phyloP scores from a whole-genome alignment of 2,888 invertebrate genomes.

The Lithosia quadra region DNA sequence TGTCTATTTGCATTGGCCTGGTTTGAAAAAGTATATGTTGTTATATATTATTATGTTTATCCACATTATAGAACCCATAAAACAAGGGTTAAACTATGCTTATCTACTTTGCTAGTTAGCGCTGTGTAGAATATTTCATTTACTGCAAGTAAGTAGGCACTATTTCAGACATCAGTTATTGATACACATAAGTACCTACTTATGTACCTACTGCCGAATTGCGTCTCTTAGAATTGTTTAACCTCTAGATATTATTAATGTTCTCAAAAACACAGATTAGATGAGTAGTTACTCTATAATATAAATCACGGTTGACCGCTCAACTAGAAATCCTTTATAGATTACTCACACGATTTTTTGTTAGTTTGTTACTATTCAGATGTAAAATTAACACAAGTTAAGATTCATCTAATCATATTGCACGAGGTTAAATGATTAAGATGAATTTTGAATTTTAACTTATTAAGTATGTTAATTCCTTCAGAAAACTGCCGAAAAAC shows the following conservation, averaged over 20 bases:
- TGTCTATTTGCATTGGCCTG: no score
- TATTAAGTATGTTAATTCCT: not conserved
- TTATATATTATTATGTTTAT: no score
- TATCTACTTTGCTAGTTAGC: no score
- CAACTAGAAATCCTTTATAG: conserved; percentile 10
- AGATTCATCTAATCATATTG: not conserved
- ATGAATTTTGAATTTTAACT: not conserved
- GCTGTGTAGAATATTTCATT: no score
- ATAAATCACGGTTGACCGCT: conserved; percentile 8
- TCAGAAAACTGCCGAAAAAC: not conserved
- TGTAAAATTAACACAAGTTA: not conserved
- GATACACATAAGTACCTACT: no score
- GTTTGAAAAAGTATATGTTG: no score
- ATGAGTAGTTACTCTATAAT: not conserved
- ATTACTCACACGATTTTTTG: not conserved
- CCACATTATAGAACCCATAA: no score
- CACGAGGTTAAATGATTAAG: not conserved
- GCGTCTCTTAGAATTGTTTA: no score
- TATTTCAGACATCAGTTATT: no score
- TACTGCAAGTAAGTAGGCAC: no score
- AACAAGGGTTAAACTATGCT: no score
- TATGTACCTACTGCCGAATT: no score
- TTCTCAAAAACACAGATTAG: not conserved
- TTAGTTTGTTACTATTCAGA: not conserved
- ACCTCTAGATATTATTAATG: not conserved